phyloP scores from a whole-genome alignment of 2,113 vertebrate species.

The Pygathrix nemaeus region DNA sequence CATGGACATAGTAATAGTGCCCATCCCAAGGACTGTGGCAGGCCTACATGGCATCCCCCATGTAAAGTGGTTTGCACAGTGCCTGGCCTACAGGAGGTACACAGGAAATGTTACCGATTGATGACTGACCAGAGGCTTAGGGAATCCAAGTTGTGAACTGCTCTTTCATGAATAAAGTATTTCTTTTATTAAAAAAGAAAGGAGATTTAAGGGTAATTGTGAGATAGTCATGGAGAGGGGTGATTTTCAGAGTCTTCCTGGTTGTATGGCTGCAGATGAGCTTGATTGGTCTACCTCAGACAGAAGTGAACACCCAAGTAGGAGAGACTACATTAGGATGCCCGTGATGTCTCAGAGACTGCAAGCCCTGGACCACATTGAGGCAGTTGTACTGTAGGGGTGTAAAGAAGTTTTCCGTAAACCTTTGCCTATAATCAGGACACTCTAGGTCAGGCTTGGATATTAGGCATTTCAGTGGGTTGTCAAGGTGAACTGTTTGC shows the following conservation, averaged over 20 bases:
- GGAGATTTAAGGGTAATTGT: not conserved
- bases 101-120: not conserved
- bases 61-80: not conserved
- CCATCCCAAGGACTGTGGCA: not conserved
- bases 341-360: not conserved
- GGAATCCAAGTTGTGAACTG: not conserved
- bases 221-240: not conserved
- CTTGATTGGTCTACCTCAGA: not conserved
- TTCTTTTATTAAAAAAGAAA: not conserved
- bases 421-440: not conserved
- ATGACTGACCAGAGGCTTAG: not conserved
- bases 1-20: not conserved
- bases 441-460: not conserved
- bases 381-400: not conserved
- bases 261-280: not conserved
- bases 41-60: not conserved
- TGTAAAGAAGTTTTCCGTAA: not conserved
- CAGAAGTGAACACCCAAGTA: too few relatives aligned
- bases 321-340: not conserved
- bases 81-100: not conserved
- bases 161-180: not conserved
- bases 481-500: not conserved
- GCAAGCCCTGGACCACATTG: fast-evolving
- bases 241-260: not conserved
- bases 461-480: not conserved